These are phyloP conservation scores for Aphrocallistes beatrix DNA, from an alignment of 37 sponge, comb jelly and placozoan species.

Conservation along the genomic window DNA sequence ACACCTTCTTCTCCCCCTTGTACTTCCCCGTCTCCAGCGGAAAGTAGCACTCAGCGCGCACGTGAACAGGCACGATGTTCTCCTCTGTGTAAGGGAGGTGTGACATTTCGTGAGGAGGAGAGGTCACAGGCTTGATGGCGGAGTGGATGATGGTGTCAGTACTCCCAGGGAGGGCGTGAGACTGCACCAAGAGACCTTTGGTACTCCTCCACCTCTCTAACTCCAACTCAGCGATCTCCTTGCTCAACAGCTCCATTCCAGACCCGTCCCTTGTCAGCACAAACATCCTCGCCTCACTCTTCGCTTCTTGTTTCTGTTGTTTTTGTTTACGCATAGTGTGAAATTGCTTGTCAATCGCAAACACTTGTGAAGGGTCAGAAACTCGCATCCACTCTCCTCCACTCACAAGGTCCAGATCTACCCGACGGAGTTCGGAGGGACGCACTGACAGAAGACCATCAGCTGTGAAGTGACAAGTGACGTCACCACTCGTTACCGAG, in stretches of 20 bases:
- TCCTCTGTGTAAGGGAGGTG: constrained; percentile 13
- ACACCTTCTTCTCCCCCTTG: not conserved
- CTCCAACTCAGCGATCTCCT: not conserved
- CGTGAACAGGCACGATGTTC: not conserved
- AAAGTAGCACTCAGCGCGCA: not conserved
- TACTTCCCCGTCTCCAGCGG: not conserved
- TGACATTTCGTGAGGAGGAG: not conserved
- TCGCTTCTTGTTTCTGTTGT: not conserved
- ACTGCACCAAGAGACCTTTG: not conserved
- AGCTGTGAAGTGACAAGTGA: not conserved
- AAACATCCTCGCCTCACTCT: not conserved
- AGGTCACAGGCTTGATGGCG: not conserved
- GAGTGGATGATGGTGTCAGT: not conserved
- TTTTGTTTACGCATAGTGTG: not conserved
- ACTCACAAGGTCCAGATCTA: not conserved
- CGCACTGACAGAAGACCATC: not conserved
- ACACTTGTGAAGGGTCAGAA: not conserved
- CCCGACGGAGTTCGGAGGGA: not conserved
- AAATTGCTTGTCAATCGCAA: not conserved
- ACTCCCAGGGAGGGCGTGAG: not conserved
- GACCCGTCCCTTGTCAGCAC: not conserved
- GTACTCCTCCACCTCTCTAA: not conserved
- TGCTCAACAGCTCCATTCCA: not conserved
- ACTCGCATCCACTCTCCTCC: not conserved
- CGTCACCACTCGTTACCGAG: not conserved